Base-by-base conservation (phyloP, 1,140 invertebrate genomes). In the Heliconius nattereri region DNA sequence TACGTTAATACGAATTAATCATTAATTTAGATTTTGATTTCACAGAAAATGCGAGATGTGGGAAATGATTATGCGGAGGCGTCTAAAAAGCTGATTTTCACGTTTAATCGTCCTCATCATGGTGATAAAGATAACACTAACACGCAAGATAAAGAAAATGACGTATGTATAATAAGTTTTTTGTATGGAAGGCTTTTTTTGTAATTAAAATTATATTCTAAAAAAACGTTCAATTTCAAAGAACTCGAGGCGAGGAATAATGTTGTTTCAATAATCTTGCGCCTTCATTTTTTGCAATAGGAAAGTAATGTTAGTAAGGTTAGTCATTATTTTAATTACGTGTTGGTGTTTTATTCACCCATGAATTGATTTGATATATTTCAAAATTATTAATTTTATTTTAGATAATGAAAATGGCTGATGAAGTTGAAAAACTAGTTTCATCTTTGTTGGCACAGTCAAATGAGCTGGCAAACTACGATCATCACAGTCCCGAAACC, bases 21-120 rank as follows among this genome's bases (percentile, higher is more conserved):
- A 23, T 20, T 57, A 57, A 57, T 20, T 9, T 26, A 13, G 1
- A 70, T 75, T 78, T n/a, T 73, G 8, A 52, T 57, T 76, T 78
- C 60, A 76, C 71, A 92, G 89, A 87, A 88, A 83, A 79, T 91
- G 66, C 87, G 87, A 78, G 86, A 90, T 2, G 84, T 83, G 2
- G 83, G 85, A 0, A 85, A 86, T 19, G 77, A 81, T 1, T 92
- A 89, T 54, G 90, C 85, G 0, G 83, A 86, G n/a, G 75, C 83
- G 1, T 85, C 90, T 1, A 84, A 85, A 19, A 89, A 86, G 60
- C 78, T 92, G 29, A 76, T 90, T 8, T 92, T 85, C 35, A 88
- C 79, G 1, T 89, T 92, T 32, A 84, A 84, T 7, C 81, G 79
- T 72, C 23, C 80, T 37, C 32, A 70, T 71, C 40, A 71, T 2